Evolutionary conservation across 2,797 vertebrate species (phyloP).

Genomic region (Poeciliopsis presidionis): DNA sequence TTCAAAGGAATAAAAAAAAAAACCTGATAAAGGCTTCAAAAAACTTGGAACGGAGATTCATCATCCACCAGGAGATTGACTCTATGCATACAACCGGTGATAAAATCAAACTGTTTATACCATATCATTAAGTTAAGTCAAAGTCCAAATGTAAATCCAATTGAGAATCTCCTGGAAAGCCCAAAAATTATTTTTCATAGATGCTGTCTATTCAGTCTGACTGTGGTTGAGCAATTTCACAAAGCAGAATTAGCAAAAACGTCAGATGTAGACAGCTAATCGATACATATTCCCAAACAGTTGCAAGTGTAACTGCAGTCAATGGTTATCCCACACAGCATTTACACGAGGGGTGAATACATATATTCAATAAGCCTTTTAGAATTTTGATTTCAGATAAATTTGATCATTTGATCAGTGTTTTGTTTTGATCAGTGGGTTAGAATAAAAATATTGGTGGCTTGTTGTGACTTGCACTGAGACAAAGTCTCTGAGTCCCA

Average conservation of each 20-base stretch:
- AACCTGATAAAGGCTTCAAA: neutral
- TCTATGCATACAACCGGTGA: neutral
- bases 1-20: neutral
- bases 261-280: neutral
- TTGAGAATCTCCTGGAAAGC: neutral
- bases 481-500: conserved; percentile 13
- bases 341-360: neutral
- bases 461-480: conserved; percentile 35
- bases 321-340: too few relatives aligned
- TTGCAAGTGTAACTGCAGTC: neutral
- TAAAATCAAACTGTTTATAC: neutral
- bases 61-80: neutral
- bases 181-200: neutral
- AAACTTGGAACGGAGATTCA: neutral
- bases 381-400: neutral
- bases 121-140: neutral
- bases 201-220: neutral
- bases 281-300: neutral
- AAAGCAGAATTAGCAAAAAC: neutral
- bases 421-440: neutral
- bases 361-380: neutral
- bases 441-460: neutral
- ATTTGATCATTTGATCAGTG: neutral
- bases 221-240: neutral
- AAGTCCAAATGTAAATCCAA: neutral